Evolutionary conservation across 2,888 invertebrate species (phyloP).

Genomic region (Phorcus lineatus): DNA sequence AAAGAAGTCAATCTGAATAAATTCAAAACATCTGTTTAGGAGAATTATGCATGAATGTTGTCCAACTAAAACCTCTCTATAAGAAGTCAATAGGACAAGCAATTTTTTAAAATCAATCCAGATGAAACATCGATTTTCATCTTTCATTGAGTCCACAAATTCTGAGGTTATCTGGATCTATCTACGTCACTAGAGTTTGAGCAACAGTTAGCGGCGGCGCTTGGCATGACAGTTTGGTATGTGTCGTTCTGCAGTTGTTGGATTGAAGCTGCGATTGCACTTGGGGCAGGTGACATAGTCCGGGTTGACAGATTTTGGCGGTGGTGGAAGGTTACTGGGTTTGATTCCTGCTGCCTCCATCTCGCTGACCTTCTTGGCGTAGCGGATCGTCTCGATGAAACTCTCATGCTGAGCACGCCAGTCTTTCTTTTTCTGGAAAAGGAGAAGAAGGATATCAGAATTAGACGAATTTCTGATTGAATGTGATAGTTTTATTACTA

Average conservation of each 20-base stretch:
- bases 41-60: too few species aligned
- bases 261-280: constrained; percentile 90
- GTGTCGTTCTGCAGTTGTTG: constrained; percentile 86
- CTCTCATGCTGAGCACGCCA: constrained; percentile 72
- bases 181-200: neutral
- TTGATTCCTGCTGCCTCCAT: constrained; percentile 83
- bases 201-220: neutral
- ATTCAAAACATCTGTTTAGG: too few species aligned
- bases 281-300: constrained; percentile 94
- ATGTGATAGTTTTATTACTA: too few species aligned
- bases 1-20: too few species aligned
- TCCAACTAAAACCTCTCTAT: too few species aligned
- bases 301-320: constrained; percentile 88
- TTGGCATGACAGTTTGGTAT: constrained; percentile 86
- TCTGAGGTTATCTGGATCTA: too few species aligned
- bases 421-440: constrained; percentile 62
- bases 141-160: too few species aligned
- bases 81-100: too few species aligned
- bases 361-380: constrained; percentile 70
- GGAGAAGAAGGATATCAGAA: too few species aligned
- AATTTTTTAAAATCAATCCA: too few species aligned
- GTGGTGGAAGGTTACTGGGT: constrained; percentile 90
- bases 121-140: too few species aligned
- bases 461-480: too few species aligned
- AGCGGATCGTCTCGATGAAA: constrained; percentile 69